Evolutionary conservation across 2,888 invertebrate species (phyloP), one percentile per base, ranked within the genome.

Genomic region (Azorinus chamasolen): DNA sequence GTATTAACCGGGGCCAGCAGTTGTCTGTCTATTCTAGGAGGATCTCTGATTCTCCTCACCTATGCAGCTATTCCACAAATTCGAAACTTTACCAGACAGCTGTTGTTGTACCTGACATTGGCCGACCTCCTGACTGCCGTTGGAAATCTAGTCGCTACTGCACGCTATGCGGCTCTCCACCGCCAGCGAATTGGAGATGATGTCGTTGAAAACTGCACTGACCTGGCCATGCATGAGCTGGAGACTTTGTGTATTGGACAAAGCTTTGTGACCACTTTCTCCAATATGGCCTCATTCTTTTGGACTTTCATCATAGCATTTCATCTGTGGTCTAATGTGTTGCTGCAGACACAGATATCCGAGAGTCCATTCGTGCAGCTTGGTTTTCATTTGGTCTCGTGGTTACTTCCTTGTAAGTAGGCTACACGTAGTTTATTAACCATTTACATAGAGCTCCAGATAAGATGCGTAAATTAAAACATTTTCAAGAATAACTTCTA

Each of bases 1-100:
- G 59, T 64, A 1, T 16, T 80, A 14, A 80, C 76, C 0, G 76
- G 73, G 18, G 37, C 27, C 2, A 80, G 80, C 24, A 76, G 76
- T 43, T 61, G 61, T 45, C 45, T 85, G 16, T 85, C 85, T 2
- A 83, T 85, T 25, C n/a, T 74, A 10, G 85, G 85, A 22, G 82
- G 74, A 1, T n/a, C 69, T 20, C 18, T 83, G 1, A 83, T 85
- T 22, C 76, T 85, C n/a, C 20, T 72, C 41, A 79, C 82, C 5
- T 85, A 77, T 45, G 22, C 54, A 22, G 32, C 39, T 3, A 22
- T 71, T 3, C 37, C 24, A 27, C 48, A 69, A 12, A 69, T 78
- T 41, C 64, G 66, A 12, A 79, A 80, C 20, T 71, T 79, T 14
- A 75, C 80, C 0, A 32, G 85, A n/a, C 71, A 72, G 12, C 62